phyloP scores from a whole-genome alignment of 2,113 vertebrate genomes.

The Dryoscopus gambensis region DNA sequence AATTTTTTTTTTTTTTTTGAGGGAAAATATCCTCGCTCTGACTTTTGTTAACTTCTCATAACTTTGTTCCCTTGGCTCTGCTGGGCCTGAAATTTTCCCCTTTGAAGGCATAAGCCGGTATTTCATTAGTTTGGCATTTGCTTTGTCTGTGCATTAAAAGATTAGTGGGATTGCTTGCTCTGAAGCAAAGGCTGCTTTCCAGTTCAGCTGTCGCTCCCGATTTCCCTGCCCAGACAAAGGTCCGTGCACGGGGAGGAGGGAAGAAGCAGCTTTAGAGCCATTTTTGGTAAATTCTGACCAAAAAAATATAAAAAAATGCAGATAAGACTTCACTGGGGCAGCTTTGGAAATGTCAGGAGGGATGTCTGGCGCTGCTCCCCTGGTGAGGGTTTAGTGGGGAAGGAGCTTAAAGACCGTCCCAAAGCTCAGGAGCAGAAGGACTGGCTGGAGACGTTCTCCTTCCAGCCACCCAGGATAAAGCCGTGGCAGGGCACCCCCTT shows the following conservation, averaged over 20 bases:
- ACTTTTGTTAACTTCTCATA: not conserved
- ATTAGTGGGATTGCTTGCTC: not conserved
- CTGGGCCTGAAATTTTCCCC: not conserved
- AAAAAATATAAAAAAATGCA: not conserved
- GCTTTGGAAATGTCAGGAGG: not conserved
- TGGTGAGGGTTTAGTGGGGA: not conserved
- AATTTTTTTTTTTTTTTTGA: not conserved
- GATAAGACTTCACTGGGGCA: not conserved
- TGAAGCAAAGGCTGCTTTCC: not conserved
- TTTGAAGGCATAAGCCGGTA: not conserved
- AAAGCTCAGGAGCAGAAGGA: not conserved
- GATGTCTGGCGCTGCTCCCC: not conserved
- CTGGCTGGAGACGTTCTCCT: not conserved
- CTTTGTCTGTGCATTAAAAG: constrained; percentile 38
- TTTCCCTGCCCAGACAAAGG: not conserved
- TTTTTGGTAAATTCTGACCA: not conserved
- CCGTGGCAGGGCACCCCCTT: not conserved
- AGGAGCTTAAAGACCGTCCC: not conserved
- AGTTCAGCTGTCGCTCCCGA: not conserved
- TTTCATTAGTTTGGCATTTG: constrained; percentile 44
- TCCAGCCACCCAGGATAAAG: not conserved
- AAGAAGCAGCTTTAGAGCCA: not conserved
- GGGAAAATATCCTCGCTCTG: not conserved
- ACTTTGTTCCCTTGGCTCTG: not conserved
- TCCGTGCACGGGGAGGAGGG: not conserved